phyloP scores from a whole-genome alignment of 2,113 vertebrate genomes.

The Sinocyclocheilus maitianheensis region DNA sequence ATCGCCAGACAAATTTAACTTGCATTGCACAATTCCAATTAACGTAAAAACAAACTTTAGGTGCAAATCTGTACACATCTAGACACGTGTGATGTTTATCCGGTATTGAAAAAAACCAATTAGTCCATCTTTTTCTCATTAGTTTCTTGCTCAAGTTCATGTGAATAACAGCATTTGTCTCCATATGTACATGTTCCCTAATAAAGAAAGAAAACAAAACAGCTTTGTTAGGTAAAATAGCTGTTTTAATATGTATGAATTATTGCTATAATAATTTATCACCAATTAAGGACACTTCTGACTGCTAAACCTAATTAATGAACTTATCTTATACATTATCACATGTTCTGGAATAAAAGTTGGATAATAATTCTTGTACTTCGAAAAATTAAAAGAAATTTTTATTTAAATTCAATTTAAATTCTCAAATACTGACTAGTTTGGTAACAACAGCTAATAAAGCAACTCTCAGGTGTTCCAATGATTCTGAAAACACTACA shows the following conservation, averaged over 20 bases:
- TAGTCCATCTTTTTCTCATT: not conserved
- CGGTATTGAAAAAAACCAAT: not conserved
- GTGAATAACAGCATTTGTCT: constrained; percentile 82
- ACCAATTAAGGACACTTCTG: not conserved
- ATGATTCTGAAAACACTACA: too few species aligned
- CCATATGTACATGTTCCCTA: constrained; percentile 81
- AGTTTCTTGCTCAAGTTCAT: constrained; percentile 56
- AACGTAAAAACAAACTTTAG: not conserved
- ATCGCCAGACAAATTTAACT: not conserved
- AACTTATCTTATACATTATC: not conserved
- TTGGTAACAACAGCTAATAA: not conserved
- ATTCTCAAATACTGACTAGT: not conserved
- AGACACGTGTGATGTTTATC: not conserved
- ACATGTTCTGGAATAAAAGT: not conserved
- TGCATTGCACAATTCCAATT: not conserved
- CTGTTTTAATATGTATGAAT: not conserved
- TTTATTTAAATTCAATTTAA: not conserved
- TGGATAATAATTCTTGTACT: not conserved
- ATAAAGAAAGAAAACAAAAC: not conserved
- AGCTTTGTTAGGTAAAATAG: not conserved
- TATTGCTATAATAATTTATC: not conserved
- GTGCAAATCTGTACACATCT: not conserved
- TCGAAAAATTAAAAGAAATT: too few species aligned
- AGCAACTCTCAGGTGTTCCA: not conserved
- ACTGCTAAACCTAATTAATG: not conserved